Evolutionary conservation across 2,113 vertebrate genomes (phyloP).

Genomic region (Progne subis): DNA sequence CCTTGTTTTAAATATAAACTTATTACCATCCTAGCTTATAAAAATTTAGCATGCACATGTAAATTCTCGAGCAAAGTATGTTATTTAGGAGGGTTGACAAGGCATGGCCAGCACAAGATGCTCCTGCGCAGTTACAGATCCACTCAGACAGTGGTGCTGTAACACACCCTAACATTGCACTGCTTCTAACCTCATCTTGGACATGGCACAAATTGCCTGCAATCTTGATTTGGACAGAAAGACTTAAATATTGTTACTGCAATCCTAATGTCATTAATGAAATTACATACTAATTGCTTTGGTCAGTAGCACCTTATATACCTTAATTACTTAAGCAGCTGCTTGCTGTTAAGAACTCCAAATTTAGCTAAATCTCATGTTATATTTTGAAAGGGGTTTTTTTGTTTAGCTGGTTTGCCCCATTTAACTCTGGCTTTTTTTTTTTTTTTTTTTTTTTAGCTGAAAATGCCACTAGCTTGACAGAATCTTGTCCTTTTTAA

Average conservation of each 20-base stretch:
- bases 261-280: conserved; percentile 21
- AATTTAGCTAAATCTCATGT: conserved; percentile 11
- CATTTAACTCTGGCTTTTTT: background rate
- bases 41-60: background rate
- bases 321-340: conserved; percentile 28
- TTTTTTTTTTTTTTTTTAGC: background rate
- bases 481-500: conserved; percentile 9
- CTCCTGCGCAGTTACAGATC: background rate
- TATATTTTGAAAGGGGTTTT: background rate
- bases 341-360: conserved; percentile 25
- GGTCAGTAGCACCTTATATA: conserved; percentile 27
- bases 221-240: conserved; percentile 55
- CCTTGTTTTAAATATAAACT: background rate
- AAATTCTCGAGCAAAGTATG: background rate
- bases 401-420: background rate
- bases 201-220: background rate
- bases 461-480: background rate
- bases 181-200: background rate
- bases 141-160: conserved; percentile 31
- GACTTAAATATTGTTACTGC: conserved; percentile 38
- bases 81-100: background rate
- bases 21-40: background rate
- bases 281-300: conserved; percentile 53
- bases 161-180: background rate
- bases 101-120: fast-evolving